A percentile compares a stretch with the other conserved stretches of the same genome.
These are phyloP conservation scores for Grallaria varia DNA, from an alignment of 2,113 vertebrate genomes.

Conservation along the genomic window DNA sequence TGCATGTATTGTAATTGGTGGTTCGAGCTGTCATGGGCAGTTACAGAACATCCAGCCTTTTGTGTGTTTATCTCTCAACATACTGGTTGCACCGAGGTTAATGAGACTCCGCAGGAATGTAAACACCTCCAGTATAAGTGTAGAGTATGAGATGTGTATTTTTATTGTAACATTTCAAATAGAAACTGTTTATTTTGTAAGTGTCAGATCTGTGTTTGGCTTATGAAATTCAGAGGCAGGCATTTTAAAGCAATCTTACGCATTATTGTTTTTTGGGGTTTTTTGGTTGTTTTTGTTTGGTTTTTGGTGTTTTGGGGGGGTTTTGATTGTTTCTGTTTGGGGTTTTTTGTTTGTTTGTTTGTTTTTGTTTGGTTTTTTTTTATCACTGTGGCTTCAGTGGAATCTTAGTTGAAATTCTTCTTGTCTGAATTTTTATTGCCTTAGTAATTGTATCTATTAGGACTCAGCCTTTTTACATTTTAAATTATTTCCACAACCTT, in stretches of 20 bases:
- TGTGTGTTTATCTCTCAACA: background rate
- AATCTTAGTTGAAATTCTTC: background rate
- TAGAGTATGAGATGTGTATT: background rate
- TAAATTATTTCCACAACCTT: background rate
- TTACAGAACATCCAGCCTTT: conserved; percentile 13
- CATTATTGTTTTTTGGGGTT: too few species aligned
- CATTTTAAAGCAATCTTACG: background rate
- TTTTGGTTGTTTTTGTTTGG: too few species aligned
- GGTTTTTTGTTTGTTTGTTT: too few species aligned
- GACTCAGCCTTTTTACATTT: background rate
- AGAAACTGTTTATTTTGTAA: conserved; percentile 3
- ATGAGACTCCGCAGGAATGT: background rate
- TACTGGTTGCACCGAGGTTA: background rate
- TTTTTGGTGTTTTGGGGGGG: too few species aligned
- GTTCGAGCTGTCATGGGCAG: background rate
- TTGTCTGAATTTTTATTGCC: background rate
- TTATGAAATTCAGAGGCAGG: background rate
- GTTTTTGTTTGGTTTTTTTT: background rate
- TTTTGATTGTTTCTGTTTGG: too few species aligned
- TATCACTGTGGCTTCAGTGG: background rate
- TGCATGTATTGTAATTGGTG: conserved; percentile 1
- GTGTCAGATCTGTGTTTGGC: background rate
- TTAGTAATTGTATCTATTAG: background rate
- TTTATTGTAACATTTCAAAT: background rate
- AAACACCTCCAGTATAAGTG: background rate